A percentile compares a stretch with the other conserved stretches of the same genome.
phyloP scores from a whole-genome alignment of 2,797 vertebrate genomes.

The Myotis daubentonii region DNA sequence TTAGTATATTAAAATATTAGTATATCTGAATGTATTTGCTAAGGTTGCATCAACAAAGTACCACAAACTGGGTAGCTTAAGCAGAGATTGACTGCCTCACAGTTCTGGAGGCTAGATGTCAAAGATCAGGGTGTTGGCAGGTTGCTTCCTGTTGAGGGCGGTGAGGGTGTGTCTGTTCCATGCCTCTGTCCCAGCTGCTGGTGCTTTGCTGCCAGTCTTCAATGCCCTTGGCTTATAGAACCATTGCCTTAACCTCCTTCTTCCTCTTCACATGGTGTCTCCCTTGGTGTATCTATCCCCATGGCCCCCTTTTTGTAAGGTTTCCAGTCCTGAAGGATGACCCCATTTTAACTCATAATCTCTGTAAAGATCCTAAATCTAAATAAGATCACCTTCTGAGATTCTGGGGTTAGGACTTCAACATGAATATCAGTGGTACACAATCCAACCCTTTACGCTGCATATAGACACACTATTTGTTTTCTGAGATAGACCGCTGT shows the following conservation, averaged over 20 bases:
- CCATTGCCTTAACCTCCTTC: background rate
- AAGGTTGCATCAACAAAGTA: background rate
- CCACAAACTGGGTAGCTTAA: background rate
- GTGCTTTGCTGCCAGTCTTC: background rate
- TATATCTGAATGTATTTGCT: background rate
- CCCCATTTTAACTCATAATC: background rate
- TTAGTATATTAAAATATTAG: background rate
- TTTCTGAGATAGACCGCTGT: background rate
- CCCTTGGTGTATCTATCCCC: background rate
- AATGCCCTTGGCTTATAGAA: background rate
- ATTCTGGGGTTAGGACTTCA: background rate
- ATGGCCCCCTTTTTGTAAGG: background rate
- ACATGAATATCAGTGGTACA: background rate
- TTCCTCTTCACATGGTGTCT: background rate
- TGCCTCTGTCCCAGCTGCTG: background rate
- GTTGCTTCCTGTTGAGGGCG: background rate
- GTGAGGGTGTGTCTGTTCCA: background rate
- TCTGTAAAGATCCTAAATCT: background rate
- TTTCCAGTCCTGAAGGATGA: background rate
- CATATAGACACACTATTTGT: background rate
- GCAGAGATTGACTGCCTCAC: background rate
- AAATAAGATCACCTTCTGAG: background rate
- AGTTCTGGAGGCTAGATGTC: background rate
- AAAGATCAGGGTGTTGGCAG: background rate
- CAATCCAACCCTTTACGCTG: background rate